These are phyloP conservation scores for Drosophila nebulosa DNA, from an alignment of 1,140 invertebrate species.

Conservation along the genomic window DNA sequence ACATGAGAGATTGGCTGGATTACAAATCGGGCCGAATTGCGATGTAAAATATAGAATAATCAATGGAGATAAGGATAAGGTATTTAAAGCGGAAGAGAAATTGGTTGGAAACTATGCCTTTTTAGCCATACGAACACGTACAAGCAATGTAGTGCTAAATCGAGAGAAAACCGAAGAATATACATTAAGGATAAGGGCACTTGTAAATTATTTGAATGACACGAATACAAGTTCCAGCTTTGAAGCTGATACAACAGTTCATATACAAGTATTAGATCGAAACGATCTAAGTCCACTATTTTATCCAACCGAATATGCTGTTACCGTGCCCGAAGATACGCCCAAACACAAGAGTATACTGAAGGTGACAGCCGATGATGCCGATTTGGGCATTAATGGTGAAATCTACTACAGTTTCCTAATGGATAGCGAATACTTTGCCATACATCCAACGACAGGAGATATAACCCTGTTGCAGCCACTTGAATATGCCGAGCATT, in stretches of 20 bases:
- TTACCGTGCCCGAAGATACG: slow-evolving; percentile 93
- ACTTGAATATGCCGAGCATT: slow-evolving; percentile 86
- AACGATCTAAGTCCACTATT: slow-evolving; percentile 97
- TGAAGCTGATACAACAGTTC: slow-evolving; percentile 88
- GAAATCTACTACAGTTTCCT: slow-evolving; percentile 97
- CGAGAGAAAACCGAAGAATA: slow-evolving; percentile 94
- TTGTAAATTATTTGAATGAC: slow-evolving; percentile 75
- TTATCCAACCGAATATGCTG: slow-evolving; percentile 92
- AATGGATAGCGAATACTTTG: slow-evolving; percentile 91
- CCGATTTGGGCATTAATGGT: slow-evolving; percentile 95
- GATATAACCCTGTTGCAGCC: slow-evolving; percentile 92
- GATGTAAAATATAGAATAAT: slow-evolving; percentile 91
- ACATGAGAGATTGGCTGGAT: slow-evolving; percentile 83
- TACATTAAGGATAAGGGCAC: slow-evolving; percentile 89
- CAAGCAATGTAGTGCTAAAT: slow-evolving; percentile 92
- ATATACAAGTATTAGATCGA: slow-evolving; percentile 91
- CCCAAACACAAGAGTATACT: slow-evolving; percentile 90
- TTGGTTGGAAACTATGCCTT: slow-evolving; percentile 96
- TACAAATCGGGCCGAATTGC: slow-evolving; percentile 81
- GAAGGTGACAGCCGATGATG: slow-evolving; percentile 93
- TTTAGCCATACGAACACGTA: slow-evolving; percentile 91
- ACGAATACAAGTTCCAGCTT: slow-evolving; percentile 84
- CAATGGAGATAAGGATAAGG: slow-evolving; percentile 91
- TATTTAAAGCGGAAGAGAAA: slow-evolving; percentile 95
- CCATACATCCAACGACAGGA: slow-evolving; percentile 95